phyloP scores from a whole-genome alignment of 2,888 invertebrate species.

The Chironomus tentans region DNA sequence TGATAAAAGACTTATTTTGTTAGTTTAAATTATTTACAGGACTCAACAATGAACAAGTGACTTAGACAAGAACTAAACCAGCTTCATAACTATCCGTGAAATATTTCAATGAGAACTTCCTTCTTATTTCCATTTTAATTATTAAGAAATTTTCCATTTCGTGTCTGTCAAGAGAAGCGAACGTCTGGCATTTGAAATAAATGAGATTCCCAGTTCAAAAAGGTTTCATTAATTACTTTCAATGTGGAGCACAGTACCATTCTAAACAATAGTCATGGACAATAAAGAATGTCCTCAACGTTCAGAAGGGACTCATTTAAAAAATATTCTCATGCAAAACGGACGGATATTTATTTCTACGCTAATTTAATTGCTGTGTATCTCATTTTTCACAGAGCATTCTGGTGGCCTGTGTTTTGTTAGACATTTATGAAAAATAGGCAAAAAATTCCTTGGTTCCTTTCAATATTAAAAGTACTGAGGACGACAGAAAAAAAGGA shows the following conservation, averaged over 20 bases:
- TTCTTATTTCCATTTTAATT: no score
- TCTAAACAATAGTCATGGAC: not conserved
- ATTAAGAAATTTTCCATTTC: no score
- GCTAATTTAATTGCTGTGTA: slow-evolving; percentile 26
- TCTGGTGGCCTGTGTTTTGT: not conserved
- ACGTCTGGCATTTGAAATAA: not conserved
- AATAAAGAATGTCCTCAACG: no score
- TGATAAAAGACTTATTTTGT: no score
- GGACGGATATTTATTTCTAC: no score
- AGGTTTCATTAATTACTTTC: not conserved
- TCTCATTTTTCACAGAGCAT: slow-evolving; percentile 16
- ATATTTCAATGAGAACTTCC: no score
- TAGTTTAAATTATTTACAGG: no score
- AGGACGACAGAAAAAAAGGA: not conserved
- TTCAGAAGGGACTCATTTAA: slow-evolving; percentile 14
- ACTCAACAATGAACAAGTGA: no score
- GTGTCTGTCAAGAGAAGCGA: no score
- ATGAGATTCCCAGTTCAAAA: not conserved
- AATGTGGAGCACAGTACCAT: not conserved
- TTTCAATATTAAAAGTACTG: not conserved
- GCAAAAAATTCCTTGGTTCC: not conserved
- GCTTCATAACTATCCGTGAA: no score
- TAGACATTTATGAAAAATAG: slow-evolving; percentile 21
- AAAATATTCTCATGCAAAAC: no score
- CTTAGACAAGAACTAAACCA: no score